These are phyloP conservation scores for Pluvialis apricaria DNA, from an alignment of 2,113 vertebrate species.

Conservation along the genomic window DNA sequence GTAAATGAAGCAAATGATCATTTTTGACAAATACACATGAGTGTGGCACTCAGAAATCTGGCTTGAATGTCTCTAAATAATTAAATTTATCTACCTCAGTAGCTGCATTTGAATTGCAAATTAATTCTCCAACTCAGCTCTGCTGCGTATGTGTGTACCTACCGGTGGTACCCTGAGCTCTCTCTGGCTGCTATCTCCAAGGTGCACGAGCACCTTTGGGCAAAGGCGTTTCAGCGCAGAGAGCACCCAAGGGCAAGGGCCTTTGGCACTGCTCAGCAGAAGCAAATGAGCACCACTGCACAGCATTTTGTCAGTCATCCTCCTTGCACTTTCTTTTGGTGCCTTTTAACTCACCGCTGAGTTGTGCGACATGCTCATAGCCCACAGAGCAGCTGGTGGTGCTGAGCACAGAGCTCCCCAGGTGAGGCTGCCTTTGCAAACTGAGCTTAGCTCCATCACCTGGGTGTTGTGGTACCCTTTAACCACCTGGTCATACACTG, in stretches of 20 bases:
- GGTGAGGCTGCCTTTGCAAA: background rate
- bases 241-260: background rate
- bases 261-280: background rate
- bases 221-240: background rate
- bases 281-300: background rate
- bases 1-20: constrained; percentile 63
- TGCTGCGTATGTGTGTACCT: accelerated
- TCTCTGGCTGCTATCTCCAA: background rate
- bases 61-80: constrained; percentile 64
- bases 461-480: accelerated
- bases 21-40: constrained; percentile 68
- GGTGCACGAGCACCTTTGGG: background rate
- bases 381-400: background rate
- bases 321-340: background rate
- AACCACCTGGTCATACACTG: background rate
- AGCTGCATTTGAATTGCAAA: constrained; percentile 61
- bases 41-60: constrained; percentile 54
- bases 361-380: background rate
- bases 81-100: constrained; percentile 66
- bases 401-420: background rate
- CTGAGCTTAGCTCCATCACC: background rate
- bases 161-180: background rate
- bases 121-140: constrained; percentile 11
- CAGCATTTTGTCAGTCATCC: accelerated
- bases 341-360: background rate